Base-by-base conservation (phyloP, 2,888 invertebrate species). In the Scrobipalpa costella region DNA sequence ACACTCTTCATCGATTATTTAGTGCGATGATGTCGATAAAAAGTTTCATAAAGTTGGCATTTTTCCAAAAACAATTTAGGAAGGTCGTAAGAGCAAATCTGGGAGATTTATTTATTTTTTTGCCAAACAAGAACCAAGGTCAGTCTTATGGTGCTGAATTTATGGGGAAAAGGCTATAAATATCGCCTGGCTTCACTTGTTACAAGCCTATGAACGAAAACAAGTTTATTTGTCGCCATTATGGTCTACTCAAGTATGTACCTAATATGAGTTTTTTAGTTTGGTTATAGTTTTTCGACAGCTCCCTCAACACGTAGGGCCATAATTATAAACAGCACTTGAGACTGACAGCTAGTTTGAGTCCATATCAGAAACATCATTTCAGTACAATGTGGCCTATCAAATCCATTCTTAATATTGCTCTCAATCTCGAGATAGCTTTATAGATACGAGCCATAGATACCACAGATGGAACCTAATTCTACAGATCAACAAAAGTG, bases 11-110 rank as follows among this genome's bases (percentile, higher is more conserved):
- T 52, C 21, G 50, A 52, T 52, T 21, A 13, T 52, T 21, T 21
- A 21, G 13, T 11, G 21, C 13, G 21, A 52, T 21, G 13, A 13
- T 21, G 11, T 52, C 21, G 19, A 13, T 47, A 34, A 61, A 27
- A 49, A 50, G 36, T 19, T 50, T 13, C n/a, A 17, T 50, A 34
- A 61, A 49, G 7, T 64, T 72, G 71, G 70, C 71, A 36, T 19
- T 9, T 21, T 11, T 64, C 71, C 69, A 70, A 68, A 15, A 36
- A 57, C 58, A 62, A 57, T 60, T 47, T 59, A 38, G 67, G 68
- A 66, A 69, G 66, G 68, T 61, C 67, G 52, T 63, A 68, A 57
- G 63, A 66, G 66, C 63, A 55, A 62, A 66, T 68, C 63, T 65
- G 61, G 36, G 63, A 61, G 65, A 62, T 66, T 62, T 61, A 61